Conservation (phyloP, 2,113 vertebrate genomes). For the Siniperca chuatsi region DNA sequence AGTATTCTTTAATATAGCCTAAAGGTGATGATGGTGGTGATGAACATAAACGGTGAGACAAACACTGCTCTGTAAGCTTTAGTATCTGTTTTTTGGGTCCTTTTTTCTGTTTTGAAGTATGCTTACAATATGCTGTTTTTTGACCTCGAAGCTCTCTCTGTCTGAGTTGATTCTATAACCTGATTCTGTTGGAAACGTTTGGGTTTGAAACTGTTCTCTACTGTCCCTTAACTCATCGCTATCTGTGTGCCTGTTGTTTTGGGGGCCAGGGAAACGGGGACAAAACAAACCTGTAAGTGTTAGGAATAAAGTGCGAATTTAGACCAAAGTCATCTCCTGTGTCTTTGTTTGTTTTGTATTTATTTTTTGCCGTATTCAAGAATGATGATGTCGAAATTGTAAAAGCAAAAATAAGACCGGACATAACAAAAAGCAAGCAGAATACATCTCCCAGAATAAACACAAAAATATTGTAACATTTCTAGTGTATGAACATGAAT, state of each 20-base stretch:
- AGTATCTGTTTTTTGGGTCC: slow-evolving; percentile 56
- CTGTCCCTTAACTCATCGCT: slow-evolving; percentile 84
- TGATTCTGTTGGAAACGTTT: slow-evolving; percentile 79
- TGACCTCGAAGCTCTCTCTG: slow-evolving; percentile 77
- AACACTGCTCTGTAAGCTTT: slow-evolving; percentile 70
- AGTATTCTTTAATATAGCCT: slow-evolving; percentile 69
- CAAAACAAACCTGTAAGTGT: slow-evolving; percentile 82
- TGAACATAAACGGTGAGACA: slow-evolving; percentile 54
- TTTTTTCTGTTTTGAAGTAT: slow-evolving; percentile 71
- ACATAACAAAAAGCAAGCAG: no score
- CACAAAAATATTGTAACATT: no score
- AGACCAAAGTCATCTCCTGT: slow-evolving; percentile 74
- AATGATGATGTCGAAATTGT: neutral
- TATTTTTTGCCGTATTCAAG: no score
- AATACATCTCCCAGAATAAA: no score
- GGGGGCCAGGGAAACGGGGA: slow-evolving; percentile 71
- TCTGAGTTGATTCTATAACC: slow-evolving; percentile 78
- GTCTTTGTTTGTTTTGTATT: slow-evolving; percentile 26
- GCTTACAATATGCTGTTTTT: slow-evolving; percentile 73
- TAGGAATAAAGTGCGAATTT: slow-evolving; percentile 85
- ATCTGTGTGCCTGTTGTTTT: slow-evolving; percentile 87
- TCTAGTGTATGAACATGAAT: neutral
- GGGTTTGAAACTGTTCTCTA: slow-evolving; percentile 79
- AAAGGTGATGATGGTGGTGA: slow-evolving; percentile 27
- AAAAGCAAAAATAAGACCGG: neutral